Evolutionary conservation across 2,888 invertebrate genomes (phyloP).

Genomic region (Chymomyza caudatula): DNA sequence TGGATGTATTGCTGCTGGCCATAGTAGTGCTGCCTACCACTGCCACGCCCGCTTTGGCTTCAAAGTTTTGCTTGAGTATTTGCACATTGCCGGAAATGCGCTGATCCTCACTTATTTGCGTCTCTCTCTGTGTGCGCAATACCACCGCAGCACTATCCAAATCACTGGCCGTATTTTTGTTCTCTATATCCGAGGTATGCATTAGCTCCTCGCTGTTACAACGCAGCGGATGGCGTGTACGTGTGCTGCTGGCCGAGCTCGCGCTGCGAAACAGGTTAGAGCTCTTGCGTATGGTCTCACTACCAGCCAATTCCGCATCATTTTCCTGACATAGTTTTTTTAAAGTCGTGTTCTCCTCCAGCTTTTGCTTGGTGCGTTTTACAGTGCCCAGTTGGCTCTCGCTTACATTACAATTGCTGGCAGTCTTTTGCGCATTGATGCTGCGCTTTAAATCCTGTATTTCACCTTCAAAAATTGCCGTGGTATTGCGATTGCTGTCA

Average conservation of each 20-base stretch:
- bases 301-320: conserved; percentile 36
- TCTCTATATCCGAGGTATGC: conserved; percentile 75
- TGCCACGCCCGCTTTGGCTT: conserved; percentile 82
- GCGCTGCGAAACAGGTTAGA: conserved; percentile 73
- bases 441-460: conserved; percentile 74
- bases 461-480: conserved; percentile 77
- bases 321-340: conserved; percentile 75
- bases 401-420: conserved; percentile 45
- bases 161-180: conserved; percentile 55
- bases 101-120: conserved; percentile 60
- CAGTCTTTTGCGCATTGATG: conserved; percentile 60
- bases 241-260: conserved; percentile 72
- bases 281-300: conserved; percentile 45
- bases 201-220: conserved; percentile 78
- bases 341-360: conserved; percentile 80
- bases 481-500: conserved; percentile 79
- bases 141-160: conserved; percentile 40
- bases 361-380: conserved; percentile 83
- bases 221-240: conserved; percentile 73
- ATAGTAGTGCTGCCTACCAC: conserved; percentile 19
- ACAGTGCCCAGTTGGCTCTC: conserved; percentile 81
- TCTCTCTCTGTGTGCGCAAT: conserved; percentile 62
- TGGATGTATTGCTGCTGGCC: conserved; percentile 6
- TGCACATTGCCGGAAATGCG: conserved; percentile 86
- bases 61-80: conserved; percentile 92